Evolutionary conservation across 1,140 invertebrate genomes (phyloP), one percentile per base, ranked within the genome.

Genomic region (Hestina assimilis): DNA sequence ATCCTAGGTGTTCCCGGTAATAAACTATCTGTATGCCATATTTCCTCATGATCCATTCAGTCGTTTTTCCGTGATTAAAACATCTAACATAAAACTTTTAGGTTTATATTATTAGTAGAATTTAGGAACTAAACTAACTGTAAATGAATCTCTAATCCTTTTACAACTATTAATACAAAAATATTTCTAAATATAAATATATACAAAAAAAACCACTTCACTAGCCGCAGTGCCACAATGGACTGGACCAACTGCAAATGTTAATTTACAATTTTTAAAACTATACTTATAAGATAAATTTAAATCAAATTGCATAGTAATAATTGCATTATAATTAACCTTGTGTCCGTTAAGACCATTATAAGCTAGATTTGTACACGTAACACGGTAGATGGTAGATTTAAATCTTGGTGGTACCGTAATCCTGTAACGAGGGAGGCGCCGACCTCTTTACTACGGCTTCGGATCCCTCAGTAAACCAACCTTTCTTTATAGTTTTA

Each of bases 401-500:
- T 82, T 82, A 82, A 85, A 85, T 85, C 82, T 77, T 79, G 62
- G 73, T 71, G 67, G 74, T 57, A 72, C 60, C 45, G 65, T 87
- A 87, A 87, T 87, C 81, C 76, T 84, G 72, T 87, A 84, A 87
- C 54, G 68, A 72, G 70, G 69, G 69, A 67, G 81, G 81, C 83
- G 78, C 81, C 83, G 83, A 69, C 78, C 79, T 79, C 79, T 46
- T 77, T 87, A 52, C 63, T 73, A 76, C 11, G 83, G 83, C 73
- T 86, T 86, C 83, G 15, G 31, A 53, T 68, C 64, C 74, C 74
- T 78, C 71, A 52, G 24, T 48, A 66, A 64, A 67, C 63, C 65
- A 69, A 52, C 52, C 53, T 64, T 60, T 50, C 46, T 46, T 66
- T 48, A 51, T 57, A 35, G n/a, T n/a, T 19, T 8, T 29, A 54